Percentiles rank a stretch among this genome's conserved stretches.
Conservation (phyloP, 2,113 vertebrate species). For the Thomomys bottae region DNA sequence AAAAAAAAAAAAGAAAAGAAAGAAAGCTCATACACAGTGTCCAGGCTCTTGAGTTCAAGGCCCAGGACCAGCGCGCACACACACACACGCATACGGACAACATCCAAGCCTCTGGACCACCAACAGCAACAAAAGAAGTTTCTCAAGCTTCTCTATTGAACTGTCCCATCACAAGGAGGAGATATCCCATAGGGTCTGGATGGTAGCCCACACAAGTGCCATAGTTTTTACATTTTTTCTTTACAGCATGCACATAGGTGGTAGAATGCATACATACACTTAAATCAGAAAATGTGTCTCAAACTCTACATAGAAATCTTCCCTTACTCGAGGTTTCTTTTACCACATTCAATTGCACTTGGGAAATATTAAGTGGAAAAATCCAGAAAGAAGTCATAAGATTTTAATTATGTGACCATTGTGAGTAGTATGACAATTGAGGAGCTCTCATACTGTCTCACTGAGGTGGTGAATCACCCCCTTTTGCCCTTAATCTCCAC, state of each 20-base stretch:
- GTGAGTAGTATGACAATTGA: neutral
- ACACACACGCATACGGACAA: no score
- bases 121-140: neutral
- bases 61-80: no score
- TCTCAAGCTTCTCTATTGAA: neutral
- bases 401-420: neutral
- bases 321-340: neutral
- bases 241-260: rapidly evolving
- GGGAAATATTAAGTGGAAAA: neutral
- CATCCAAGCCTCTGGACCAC: no score
- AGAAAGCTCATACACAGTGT: no score
- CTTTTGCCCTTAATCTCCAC: neutral
- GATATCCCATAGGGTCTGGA: neutral
- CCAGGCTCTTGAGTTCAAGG: no score
- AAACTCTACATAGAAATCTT: neutral
- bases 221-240: neutral
- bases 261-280: neutral
- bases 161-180: neutral
- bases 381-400: neutral
- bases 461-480: neutral
- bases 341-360: neutral
- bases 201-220: neutral
- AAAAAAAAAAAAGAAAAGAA: no score
- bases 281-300: constrained; percentile 12
- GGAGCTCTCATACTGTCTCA: neutral